These are phyloP conservation scores for Hydropsyche tenuis DNA, from an alignment of 1,140 invertebrate species.

Conservation along the genomic window DNA sequence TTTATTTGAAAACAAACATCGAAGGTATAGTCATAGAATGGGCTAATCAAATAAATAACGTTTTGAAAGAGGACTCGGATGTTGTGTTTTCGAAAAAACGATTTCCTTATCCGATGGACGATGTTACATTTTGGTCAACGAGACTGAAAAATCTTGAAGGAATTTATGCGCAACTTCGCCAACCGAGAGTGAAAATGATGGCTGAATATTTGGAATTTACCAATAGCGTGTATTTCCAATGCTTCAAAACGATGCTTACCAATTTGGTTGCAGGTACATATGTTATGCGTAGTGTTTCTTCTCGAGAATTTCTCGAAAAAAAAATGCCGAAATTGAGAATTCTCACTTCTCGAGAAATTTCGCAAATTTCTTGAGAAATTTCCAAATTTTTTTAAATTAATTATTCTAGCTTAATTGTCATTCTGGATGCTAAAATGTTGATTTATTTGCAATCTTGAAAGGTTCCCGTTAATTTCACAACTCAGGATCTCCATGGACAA, in stretches of 20 bases:
- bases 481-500: too few relatives aligned
- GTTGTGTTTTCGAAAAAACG: conserved; percentile 66
- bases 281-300: conserved; percentile 42
- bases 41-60: conserved; percentile 77
- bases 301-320: too few relatives aligned
- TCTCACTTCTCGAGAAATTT: too few relatives aligned
- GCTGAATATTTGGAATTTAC: conserved; percentile 75
- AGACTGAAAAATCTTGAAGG: conserved; percentile 78
- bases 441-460: too few relatives aligned
- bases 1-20: conserved; percentile 74
- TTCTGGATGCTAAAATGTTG: too few relatives aligned
- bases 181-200: conserved; percentile 81
- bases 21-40: conserved; percentile 86
- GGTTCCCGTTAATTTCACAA: too few relatives aligned
- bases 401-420: too few relatives aligned
- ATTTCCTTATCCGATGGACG: conserved; percentile 74
- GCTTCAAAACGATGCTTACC: conserved; percentile 72
- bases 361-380: too few relatives aligned
- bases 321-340: too few relatives aligned
- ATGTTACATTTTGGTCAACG: conserved; percentile 74
- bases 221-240: conserved; percentile 74
- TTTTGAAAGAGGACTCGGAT: conserved; percentile 76
- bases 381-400: too few relatives aligned
- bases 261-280: conserved; percentile 70
- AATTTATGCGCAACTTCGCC: conserved; percentile 82